These are phyloP conservation scores for Alfaro cultratus DNA, from an alignment of 2,797 vertebrate genomes.

Conservation along the genomic window DNA sequence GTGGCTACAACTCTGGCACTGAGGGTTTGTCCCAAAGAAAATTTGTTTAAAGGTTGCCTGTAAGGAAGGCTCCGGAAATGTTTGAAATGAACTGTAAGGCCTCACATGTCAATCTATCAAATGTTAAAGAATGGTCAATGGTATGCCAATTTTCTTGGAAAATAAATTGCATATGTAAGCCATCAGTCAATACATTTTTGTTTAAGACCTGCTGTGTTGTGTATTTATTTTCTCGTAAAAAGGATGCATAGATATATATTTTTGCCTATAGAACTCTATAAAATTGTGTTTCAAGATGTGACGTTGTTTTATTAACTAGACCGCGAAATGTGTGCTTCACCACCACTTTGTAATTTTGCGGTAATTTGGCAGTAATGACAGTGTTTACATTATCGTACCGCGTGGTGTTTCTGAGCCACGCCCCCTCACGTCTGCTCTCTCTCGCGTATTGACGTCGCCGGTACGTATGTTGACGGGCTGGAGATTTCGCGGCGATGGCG, in stretches of 20 bases:
- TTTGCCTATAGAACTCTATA: background rate
- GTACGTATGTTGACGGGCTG: slow-evolving; percentile 61
- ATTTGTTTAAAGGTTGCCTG: slow-evolving; percentile 59
- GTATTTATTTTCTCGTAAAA: slow-evolving; percentile 56
- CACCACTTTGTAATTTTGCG: background rate
- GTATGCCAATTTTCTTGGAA: slow-evolving; percentile 78
- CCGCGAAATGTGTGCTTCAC: background rate
- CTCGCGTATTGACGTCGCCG: slow-evolving; percentile 66
- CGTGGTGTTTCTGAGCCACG: slow-evolving; percentile 55
- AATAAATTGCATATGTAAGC: slow-evolving; percentile 83
- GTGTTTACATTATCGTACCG: slow-evolving; percentile 71
- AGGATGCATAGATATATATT: background rate
- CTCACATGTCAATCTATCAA: slow-evolving; percentile 62
- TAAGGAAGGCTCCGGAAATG: slow-evolving; percentile 56
- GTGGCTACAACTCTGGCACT: slow-evolving; percentile 42
- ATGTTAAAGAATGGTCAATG: slow-evolving; percentile 76
- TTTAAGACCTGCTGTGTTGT: slow-evolving; percentile 78
- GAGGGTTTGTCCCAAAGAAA: slow-evolving; percentile 51
- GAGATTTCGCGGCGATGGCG: slow-evolving; percentile 78
- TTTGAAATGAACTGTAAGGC: slow-evolving; percentile 48
- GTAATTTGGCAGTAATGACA: background rate
- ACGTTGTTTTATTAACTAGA: background rate
- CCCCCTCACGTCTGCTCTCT: slow-evolving; percentile 20
- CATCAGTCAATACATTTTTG: slow-evolving; percentile 85
- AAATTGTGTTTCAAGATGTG: background rate